These are phyloP conservation scores for Odontomyia ornata DNA, from an alignment of 2,888 invertebrate species.

Conservation along the genomic window DNA sequence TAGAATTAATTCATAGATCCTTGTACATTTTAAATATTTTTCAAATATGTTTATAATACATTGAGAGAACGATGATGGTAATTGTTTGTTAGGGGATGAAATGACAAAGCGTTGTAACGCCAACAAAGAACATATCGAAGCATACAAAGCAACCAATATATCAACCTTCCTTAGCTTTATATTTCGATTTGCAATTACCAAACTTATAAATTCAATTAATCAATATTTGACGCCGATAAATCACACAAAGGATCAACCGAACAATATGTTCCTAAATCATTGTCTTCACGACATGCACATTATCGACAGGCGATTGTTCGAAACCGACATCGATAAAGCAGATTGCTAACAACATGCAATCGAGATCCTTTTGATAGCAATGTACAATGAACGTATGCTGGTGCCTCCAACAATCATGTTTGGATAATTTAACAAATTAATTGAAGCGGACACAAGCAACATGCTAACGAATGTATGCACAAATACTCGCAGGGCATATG, in stretches of 20 bases:
- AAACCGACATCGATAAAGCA: neutral
- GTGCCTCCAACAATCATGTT: constrained; percentile 12
- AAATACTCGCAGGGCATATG: neutral
- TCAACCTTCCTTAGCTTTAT: too few relatives aligned
- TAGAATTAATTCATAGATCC: too few relatives aligned
- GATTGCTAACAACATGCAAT: neutral
- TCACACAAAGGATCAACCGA: too few relatives aligned
- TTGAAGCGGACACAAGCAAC: neutral
- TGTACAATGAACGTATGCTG: neutral
- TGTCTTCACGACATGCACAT: neutral
- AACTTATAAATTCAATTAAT: neutral
- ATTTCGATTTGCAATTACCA: too few relatives aligned
- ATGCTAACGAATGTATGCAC: neutral
- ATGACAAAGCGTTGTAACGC: too few relatives aligned
- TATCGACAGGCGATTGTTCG: neutral
- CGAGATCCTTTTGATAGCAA: neutral
- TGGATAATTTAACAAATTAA: constrained; percentile 7
- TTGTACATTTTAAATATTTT: too few relatives aligned
- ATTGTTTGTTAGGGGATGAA: too few relatives aligned
- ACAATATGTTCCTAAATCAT: neutral
- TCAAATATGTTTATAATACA: too few relatives aligned
- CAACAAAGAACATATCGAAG: too few relatives aligned
- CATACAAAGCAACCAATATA: too few relatives aligned
- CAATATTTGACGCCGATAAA: neutral
- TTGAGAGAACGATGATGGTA: too few relatives aligned